phyloP scores from a whole-genome alignment of 2,888 invertebrate genomes.

The Drosophila trichaetosa region DNA sequence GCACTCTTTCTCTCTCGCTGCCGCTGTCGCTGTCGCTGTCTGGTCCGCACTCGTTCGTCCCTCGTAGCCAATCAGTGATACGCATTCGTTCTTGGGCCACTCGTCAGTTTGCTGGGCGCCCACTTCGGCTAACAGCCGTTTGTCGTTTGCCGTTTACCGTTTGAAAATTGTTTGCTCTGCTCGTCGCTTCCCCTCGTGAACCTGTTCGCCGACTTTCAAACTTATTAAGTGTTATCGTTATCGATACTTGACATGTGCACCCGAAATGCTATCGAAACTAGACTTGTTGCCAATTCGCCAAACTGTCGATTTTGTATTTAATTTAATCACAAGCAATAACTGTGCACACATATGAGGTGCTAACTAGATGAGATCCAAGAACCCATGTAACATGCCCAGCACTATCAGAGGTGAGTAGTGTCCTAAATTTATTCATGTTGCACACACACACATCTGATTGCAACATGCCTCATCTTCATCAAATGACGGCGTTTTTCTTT shows the following conservation, averaged over 20 bases:
- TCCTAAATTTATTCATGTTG: neutral
- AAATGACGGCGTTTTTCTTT: constrained; percentile 5
- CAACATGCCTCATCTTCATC: neutral
- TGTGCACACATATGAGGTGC: constrained; percentile 18
- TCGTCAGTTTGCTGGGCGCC: constrained; percentile 14
- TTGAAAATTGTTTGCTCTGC: constrained; percentile 59
- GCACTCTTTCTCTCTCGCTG: neutral
- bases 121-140: constrained; percentile 35
- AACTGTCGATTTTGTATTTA: neutral
- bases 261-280: constrained; percentile 21
- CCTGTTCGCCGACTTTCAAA: constrained; percentile 19
- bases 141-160: constrained; percentile 55
- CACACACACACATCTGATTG: neutral
- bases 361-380: constrained; percentile 57
- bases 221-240: constrained; percentile 49
- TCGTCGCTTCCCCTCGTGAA: constrained; percentile 9
- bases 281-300: neutral
- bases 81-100: constrained; percentile 39
- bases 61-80: constrained; percentile 25
- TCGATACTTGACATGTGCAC: constrained; percentile 42
- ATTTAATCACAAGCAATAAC: neutral
- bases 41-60: constrained; percentile 4
- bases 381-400: constrained; percentile 82
- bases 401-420: constrained; percentile 84
- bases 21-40: neutral